Percentiles rank a stretch among this genome's conserved stretches.
Evolutionary conservation across 2,888 invertebrate species (phyloP).

Genomic region (Zelleria hepariella): DNA sequence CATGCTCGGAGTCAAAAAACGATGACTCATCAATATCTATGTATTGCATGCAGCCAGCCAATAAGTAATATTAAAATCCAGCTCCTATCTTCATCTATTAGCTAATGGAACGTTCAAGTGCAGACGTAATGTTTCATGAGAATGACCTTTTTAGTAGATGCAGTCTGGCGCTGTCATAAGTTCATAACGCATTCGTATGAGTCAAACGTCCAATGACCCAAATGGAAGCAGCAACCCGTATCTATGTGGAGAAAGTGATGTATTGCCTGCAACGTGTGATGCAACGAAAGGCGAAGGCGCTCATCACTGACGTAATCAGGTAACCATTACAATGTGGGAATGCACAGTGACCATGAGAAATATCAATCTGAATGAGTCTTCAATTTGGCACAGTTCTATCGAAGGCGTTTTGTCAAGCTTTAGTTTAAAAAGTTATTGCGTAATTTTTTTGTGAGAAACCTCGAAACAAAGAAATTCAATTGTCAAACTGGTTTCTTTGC

Average conservation of each 20-base stretch:
- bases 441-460: no score
- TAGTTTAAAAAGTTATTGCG: no score
- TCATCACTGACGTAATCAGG: neutral
- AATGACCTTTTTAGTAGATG: conserved; percentile 41
- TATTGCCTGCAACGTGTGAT: conserved; percentile 45
- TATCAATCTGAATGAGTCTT: neutral
- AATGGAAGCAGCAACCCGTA: conserved; percentile 42
- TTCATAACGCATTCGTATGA: conserved; percentile 42
- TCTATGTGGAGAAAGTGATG: conserved; percentile 62
- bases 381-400: neutral
- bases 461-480: neutral
- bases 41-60: neutral
- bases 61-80: conserved; percentile 22
- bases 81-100: conserved; percentile 24
- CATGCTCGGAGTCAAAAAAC: neutral
- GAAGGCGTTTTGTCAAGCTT: no score
- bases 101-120: conserved; percentile 12
- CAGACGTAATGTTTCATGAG: conserved; percentile 21
- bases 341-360: neutral
- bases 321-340: neutral
- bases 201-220: conserved; percentile 41
- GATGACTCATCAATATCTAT: no score
- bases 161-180: conserved; percentile 41
- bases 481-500: neutral
- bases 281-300: neutral